These are phyloP conservation scores for Scomber colias DNA, from an alignment of 2,113 vertebrate genomes.

Conservation along the genomic window DNA sequence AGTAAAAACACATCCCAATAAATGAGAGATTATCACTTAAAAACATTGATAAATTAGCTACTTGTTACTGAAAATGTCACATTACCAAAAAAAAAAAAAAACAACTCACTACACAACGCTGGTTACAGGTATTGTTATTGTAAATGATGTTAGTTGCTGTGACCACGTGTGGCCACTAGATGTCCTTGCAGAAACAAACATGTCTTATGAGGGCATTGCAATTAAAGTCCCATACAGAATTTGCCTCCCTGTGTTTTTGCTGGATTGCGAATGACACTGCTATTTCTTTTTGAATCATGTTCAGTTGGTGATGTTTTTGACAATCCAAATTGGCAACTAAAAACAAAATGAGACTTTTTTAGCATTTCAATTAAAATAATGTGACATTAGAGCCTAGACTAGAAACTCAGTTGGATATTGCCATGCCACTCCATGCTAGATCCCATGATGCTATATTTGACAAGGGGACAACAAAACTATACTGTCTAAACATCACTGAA, in stretches of 20 bases:
- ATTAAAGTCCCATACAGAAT: neutral
- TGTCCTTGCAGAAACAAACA: slow-evolving; percentile 5
- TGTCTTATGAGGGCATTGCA: neutral
- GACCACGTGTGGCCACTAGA: slow-evolving; percentile 32
- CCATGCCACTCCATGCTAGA: neutral
- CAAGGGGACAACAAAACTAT: neutral
- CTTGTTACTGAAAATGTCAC: no score
- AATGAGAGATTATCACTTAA: no score
- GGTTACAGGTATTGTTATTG: neutral
- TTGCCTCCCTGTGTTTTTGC: neutral
- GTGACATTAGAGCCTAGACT: neutral
- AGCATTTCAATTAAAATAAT: neutral
- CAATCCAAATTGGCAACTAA: neutral
- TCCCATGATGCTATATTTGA: neutral
- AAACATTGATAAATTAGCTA: no score
- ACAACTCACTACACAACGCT: no score
- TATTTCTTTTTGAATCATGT: neutral
- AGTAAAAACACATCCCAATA: no score
- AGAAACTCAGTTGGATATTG: no score
- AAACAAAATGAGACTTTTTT: neutral
- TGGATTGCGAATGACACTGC: neutral
- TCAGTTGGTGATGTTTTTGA: neutral
- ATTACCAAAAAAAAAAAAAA: no score
- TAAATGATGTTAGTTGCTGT: neutral
- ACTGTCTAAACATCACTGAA: no score